A percentile compares a stretch with the other conserved stretches of the same genome.
Conservation (phyloP, 2,797 vertebrate genomes). For the Apogon talboti region DNA sequence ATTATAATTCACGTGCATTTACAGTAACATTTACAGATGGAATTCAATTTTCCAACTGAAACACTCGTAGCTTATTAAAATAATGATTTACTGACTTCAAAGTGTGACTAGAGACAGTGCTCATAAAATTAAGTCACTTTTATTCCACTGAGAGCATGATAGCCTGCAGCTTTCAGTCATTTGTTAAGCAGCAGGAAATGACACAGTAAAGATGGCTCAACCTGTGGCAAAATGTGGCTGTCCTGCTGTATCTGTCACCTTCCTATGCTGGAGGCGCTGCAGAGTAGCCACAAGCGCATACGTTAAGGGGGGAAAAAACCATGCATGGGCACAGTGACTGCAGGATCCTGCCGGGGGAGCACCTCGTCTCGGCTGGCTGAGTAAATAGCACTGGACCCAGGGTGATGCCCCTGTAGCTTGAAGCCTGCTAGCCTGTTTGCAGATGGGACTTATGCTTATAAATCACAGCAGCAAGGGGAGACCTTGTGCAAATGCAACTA, state of each 20-base stretch:
- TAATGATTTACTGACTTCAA: conserved; percentile 54
- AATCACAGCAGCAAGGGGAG: conserved; percentile 74
- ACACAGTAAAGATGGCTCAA: conserved; percentile 68
- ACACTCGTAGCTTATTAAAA: conserved; percentile 47
- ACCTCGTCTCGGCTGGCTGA: conserved; percentile 69
- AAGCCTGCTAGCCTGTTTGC: conserved; percentile 77
- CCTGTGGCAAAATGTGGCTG: conserved; percentile 52
- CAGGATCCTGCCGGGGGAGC: conserved; percentile 63
- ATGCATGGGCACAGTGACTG: conserved; percentile 47
- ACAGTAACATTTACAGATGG: conserved; percentile 16
- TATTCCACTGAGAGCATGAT: conserved; percentile 38
- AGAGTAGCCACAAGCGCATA: conserved; percentile 38
- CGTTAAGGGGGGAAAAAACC: conserved; percentile 50
- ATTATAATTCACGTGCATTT: conserved; percentile 27
- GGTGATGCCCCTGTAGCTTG: conserved; percentile 72
- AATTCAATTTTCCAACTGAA: conserved; percentile 8
- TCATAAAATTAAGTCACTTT: conserved; percentile 54
- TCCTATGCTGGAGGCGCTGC: conserved; percentile 42
- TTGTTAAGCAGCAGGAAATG: conserved; percentile 73
- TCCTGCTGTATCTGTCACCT: conserved; percentile 55
- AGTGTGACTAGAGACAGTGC: conserved; percentile 47
- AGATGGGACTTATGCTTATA: conserved; percentile 79
- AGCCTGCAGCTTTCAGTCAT: conserved; percentile 70
- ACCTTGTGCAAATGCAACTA: conserved; percentile 74
- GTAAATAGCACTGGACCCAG: conserved; percentile 80